phyloP scores from a whole-genome alignment of 1,140 invertebrate genomes.

The Lepeophtheirus salmonis region DNA sequence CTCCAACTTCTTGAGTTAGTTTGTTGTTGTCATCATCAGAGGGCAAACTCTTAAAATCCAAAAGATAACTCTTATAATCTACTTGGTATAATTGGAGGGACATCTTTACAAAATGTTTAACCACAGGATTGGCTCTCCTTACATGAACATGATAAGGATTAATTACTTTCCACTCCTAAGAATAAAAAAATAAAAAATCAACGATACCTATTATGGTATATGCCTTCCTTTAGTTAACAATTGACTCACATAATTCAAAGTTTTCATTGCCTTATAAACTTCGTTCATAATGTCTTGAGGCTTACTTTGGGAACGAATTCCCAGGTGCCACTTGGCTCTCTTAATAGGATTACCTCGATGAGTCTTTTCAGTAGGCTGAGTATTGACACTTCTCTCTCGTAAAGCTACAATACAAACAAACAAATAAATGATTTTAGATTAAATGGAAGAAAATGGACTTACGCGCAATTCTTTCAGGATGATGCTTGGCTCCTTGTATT shows the following conservation, averaged over 20 bases:
- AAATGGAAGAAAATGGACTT: conserved; percentile 24
- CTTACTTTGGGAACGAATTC: conserved; percentile 92
- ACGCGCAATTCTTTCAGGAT: conserved; percentile 87
- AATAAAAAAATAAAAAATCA: no score
- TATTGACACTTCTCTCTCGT: conserved; percentile 24
- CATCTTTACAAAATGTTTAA: conserved; percentile 71
- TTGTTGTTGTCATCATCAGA: conserved; percentile 26
- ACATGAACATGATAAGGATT: conserved; percentile 85
- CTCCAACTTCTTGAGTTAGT: neutral
- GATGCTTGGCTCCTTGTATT: conserved; percentile 46
- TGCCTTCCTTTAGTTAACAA: no score
- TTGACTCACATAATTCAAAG: conserved; percentile 66
- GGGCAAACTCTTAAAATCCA: conserved; percentile 90
- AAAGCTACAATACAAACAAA: conserved; percentile 22
- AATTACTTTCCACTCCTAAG: conserved; percentile 91
- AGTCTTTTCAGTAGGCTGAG: conserved; percentile 14
- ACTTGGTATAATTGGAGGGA: conserved; percentile 95
- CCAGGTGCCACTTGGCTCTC: conserved; percentile 95
- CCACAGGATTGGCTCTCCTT: conserved; percentile 60
- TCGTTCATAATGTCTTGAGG: conserved; percentile 99
- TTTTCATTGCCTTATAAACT: conserved; percentile 97
- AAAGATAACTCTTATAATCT: conserved; percentile 84
- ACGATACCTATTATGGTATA: no score
- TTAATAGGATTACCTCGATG: conserved; percentile 52
- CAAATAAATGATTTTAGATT: neutral